Evolutionary conservation across 2,797 vertebrate species (phyloP), one percentile per base, ranked within the genome.

Genomic region (Crenichthys baileyi): DNA sequence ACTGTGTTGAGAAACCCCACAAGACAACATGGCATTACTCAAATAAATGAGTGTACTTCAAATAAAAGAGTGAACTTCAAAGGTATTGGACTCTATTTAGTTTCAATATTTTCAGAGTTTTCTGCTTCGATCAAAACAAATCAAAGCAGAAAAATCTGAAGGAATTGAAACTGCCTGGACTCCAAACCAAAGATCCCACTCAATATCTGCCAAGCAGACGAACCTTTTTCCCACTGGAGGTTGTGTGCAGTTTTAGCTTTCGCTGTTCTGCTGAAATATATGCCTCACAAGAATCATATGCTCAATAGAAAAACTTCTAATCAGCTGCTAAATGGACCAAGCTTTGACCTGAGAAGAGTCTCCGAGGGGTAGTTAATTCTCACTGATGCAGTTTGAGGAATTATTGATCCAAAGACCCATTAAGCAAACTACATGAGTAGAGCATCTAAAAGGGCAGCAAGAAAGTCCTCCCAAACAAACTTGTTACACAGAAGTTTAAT

Each of bases 241-340:
- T 46, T 48, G 41, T 76, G 81, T 83, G 89, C 89, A 77, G 61
- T 83, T 86, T 89, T 88, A 87, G 79, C 77, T 13, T 68, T 88
- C 85, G 85, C 72, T 53, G 87, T 80, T 88, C 80, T 88, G 90
- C 83, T 79, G 87, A 88, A 90, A 86, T 83, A 86, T 87, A 87
- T 83, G 83, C 81, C 86, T 86, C 82, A 83, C 77, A 79, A 76
- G 83, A 88, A 90, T 75, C 85, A 90, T 83, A 90, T 90, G 91
- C 79, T 92, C 90, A 91, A 93, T 86, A 79, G 77, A 87, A 41
- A 89, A 88, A 86, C 80, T 75, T 85, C 91, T 94, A 95, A 95
- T 95, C 95, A 94, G 91, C 88, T 89, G 85, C 81, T 93, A 90
- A 93, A 92, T 91, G 91, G 90, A 90, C 70, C 79, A 5, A 86